Base-by-base conservation (phyloP, 23 tunicate genomes). In the Ascidia mentula region DNA sequence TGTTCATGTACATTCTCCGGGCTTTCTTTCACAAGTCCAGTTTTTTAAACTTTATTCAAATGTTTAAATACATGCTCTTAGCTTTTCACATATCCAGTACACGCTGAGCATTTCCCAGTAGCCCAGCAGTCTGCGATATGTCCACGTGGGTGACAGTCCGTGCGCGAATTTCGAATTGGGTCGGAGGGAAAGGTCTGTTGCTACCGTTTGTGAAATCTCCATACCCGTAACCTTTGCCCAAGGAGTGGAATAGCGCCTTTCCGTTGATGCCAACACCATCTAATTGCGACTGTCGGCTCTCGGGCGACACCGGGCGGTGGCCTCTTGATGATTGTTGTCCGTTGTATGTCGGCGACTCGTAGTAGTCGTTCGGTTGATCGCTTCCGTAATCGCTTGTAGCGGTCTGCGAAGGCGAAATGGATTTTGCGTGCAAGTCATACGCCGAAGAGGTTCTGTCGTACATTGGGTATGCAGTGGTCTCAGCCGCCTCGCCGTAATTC, bases 81-180 rank as follows among this genome's bases (percentile, higher is more conserved):
- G 18, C 18, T 78, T 38, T 28, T 85, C 69, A 85, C 89, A 85
- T 85, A 28, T 85, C 89, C 34, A 85, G 42, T 32, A 85, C 82
- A 26, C 79, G 79, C 53, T 85, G 89, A 0, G 89, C 81, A 42
- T 73, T 85, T 72, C 82, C 79, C 17, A 85, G 69, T 34, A 84
- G 59, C 15, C 88, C 88, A 31, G 88, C 75, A 17, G 89, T 79
- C 59, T 78, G 83, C 70, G 89, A 75, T 22, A 85, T 85, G 69
- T 70, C 82, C 40, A 85, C 83, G 7, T 46, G 72, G 0, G 80
- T 39, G 32, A 46, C 37, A 24, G 87, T 40, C 20, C 74, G 74
- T 4, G 81, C 65, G 71, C 76, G 88, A 37, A 65, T 36, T 37
- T 84, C 78, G 34, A 32, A 84, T 20, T 75, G 81, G 1, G 79